Conservation (phyloP, 2,797 vertebrate genomes). For the Urocyon cinereoargenteus region DNA sequence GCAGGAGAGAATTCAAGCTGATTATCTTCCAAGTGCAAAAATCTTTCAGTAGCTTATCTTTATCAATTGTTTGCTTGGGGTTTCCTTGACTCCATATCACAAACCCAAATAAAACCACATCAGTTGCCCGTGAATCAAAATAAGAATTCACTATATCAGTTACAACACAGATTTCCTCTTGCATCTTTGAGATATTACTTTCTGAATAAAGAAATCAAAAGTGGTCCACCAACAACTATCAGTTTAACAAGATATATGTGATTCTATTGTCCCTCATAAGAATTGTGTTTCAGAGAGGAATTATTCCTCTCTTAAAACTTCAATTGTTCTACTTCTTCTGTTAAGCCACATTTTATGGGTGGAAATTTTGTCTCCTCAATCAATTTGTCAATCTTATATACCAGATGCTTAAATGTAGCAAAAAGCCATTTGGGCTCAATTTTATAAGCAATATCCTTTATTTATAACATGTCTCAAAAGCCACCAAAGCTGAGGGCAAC, state of each 20-base stretch:
- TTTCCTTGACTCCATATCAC: constrained; percentile 81
- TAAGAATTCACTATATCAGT: constrained; percentile 66
- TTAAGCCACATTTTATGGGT: constrained; percentile 50
- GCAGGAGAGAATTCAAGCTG: neutral
- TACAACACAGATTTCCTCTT: neutral
- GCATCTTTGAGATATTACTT: constrained; percentile 15
- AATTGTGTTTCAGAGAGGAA: neutral
- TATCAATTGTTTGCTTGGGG: neutral
- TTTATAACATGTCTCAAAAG: constrained; percentile 69
- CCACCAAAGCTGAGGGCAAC: constrained; percentile 73
- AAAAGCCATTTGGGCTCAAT: constrained; percentile 66
- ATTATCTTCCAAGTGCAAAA: constrained; percentile 75
- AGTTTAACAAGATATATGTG: constrained; percentile 63
- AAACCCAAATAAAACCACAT: constrained; percentile 72
- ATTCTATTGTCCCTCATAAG: neutral
- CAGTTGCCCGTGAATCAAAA: constrained; percentile 65
- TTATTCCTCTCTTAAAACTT: neutral
- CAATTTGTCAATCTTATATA: constrained; percentile 71
- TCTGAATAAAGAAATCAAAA: neutral
- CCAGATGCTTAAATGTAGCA: constrained; percentile 65
- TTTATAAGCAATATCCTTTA: constrained; percentile 57
- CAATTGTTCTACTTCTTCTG: neutral
- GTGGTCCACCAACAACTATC: constrained; percentile 60
- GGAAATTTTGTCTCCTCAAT: neutral
- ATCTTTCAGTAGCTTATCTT: fast-evolving